A percentile compares a stretch with the other conserved stretches of the same genome.
Conservation (phyloP, 2,888 invertebrate species). For the Leptothorax acervorum region DNA sequence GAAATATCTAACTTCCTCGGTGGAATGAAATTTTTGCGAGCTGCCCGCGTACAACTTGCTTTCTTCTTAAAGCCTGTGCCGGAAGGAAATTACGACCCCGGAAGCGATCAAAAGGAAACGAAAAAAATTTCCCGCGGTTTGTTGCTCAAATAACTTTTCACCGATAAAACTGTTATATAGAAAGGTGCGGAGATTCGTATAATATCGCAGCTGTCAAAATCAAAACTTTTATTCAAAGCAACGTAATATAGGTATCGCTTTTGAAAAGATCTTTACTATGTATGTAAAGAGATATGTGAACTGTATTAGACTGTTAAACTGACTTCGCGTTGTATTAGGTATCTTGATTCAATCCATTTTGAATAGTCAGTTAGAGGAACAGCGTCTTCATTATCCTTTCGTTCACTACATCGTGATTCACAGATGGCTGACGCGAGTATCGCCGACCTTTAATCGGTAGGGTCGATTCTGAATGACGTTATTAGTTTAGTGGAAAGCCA, state of each 20-base stretch:
- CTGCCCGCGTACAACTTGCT: slow-evolving; percentile 10
- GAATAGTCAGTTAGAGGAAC: background rate
- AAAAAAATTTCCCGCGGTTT: slow-evolving; percentile 32
- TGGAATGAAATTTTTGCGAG: slow-evolving; percentile 39
- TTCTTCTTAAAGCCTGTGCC: slow-evolving; percentile 21
- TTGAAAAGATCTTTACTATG: background rate
- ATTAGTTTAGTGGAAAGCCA: slow-evolving; percentile 56
- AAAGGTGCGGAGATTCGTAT: background rate
- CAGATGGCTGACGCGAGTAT: slow-evolving; percentile 31
- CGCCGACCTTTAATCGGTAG: slow-evolving; percentile 49
- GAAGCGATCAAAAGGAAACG: slow-evolving; percentile 24
- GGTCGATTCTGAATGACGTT: slow-evolving; percentile 56
- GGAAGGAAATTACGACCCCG: slow-evolving; percentile 47
- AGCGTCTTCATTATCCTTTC: slow-evolving; percentile 24
- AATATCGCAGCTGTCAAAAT: slow-evolving; percentile 32
- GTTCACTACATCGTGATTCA: slow-evolving; percentile 13
- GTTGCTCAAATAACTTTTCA: slow-evolving; percentile 26
- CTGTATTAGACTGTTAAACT: background rate
- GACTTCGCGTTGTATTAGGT: background rate
- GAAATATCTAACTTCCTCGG: slow-evolving; percentile 7
- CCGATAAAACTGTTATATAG: slow-evolving; percentile 13
- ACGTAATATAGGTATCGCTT: background rate
- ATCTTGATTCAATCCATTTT: background rate
- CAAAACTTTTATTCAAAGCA: slow-evolving; percentile 19
- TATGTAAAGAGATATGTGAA: background rate